Evolutionary conservation across 2,888 invertebrate species (phyloP).

Genomic region (Cerastis rubricosa): DNA sequence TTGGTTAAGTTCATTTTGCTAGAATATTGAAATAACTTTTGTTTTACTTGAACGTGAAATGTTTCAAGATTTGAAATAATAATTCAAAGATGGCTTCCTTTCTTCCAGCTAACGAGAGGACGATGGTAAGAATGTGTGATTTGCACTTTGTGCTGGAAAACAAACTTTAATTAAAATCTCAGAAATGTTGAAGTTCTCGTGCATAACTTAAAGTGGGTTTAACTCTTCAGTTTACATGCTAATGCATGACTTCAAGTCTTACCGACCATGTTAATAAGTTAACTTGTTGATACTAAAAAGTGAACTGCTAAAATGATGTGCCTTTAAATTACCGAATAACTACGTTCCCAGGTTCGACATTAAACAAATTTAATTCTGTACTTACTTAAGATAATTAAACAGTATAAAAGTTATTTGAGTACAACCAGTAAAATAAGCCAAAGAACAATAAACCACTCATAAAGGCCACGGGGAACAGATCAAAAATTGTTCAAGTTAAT

Average conservation of each 20-base stretch:
- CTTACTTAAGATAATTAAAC: slow-evolving; percentile 48
- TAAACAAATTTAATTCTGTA: slow-evolving; percentile 12
- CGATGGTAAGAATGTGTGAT: slow-evolving; percentile 35
- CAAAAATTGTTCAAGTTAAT: slow-evolving; percentile 64
- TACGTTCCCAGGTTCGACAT: slow-evolving; percentile 2
- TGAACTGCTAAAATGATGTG: background rate
- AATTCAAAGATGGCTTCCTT: background rate
- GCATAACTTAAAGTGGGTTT: slow-evolving; percentile 44
- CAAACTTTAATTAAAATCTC: slow-evolving; percentile 51
- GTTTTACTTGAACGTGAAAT: background rate
- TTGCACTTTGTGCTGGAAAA: slow-evolving; percentile 40
- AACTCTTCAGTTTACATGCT: slow-evolving; percentile 36
- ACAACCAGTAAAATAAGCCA: slow-evolving; percentile 53
- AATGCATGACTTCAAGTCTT: slow-evolving; percentile 22
- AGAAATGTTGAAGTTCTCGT: slow-evolving; percentile 32
- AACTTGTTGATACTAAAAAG: background rate
- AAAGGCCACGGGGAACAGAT: slow-evolving; percentile 53
- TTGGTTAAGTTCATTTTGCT: background rate
- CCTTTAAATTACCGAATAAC: background rate
- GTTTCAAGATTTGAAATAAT: background rate
- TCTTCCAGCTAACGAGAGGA: background rate
- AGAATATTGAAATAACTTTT: background rate
- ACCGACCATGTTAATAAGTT: slow-evolving; percentile 8
- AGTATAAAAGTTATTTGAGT: slow-evolving; percentile 47
- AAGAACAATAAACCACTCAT: slow-evolving; percentile 64